phyloP scores from a whole-genome alignment of 2,888 invertebrate genomes.

The Odontocerum albicorne region DNA sequence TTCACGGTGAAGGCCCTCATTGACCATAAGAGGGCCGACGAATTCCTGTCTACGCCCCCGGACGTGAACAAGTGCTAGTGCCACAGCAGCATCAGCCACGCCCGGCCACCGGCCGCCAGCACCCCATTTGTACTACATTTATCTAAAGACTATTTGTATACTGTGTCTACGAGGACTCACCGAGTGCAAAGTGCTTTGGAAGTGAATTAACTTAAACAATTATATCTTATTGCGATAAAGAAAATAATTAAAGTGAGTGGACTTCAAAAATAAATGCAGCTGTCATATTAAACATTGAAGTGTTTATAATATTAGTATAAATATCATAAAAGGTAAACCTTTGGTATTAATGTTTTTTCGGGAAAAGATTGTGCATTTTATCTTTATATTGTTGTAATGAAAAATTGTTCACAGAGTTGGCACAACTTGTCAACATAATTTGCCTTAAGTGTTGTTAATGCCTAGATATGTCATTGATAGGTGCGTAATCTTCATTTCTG shows the following conservation, averaged over 20 bases:
- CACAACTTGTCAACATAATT: constrained; percentile 7
- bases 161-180: constrained; percentile 1
- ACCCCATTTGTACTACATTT: background rate
- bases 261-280: no score
- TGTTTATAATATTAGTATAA: no score
- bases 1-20: constrained; percentile 88
- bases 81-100: constrained; percentile 40
- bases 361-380: constrained; percentile 26
- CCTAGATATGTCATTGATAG: constrained; percentile 17
- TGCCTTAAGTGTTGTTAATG: constrained; percentile 30
- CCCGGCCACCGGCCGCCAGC: background rate
- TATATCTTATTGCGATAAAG: background rate
- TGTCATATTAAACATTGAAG: no score
- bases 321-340: no score
- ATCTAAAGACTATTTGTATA: background rate
- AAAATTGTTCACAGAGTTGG: constrained; percentile 14
- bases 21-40: constrained; percentile 91
- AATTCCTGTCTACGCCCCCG: constrained; percentile 82
- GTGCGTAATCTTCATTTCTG: constrained; percentile 16
- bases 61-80: constrained; percentile 87
- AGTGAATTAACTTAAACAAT: background rate
- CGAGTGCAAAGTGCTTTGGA: no score
- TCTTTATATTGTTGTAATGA: constrained; percentile 12
- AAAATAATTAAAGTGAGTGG: no score
- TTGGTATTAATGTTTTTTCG: constrained; percentile 7